These are phyloP conservation scores for Candidula unifasciata DNA, from an alignment of 2,888 invertebrate genomes.

Conservation along the genomic window DNA sequence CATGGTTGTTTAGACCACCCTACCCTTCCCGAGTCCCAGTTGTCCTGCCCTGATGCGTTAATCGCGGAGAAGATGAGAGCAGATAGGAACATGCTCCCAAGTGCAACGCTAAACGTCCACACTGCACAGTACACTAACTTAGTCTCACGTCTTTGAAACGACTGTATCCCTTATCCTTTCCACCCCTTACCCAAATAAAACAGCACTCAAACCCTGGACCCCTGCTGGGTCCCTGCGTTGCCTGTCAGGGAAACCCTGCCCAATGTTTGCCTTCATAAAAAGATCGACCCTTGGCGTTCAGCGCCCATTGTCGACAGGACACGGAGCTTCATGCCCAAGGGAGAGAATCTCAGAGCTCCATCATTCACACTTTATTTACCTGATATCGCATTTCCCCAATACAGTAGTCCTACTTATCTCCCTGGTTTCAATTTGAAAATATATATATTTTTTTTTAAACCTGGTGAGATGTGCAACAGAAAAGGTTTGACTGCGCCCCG, in stretches of 20 bases:
- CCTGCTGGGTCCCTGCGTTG: too few relatives aligned
- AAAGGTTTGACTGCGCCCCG: neutral
- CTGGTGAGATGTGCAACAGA: neutral
- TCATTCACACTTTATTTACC: constrained; percentile 35
- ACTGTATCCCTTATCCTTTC: too few relatives aligned
- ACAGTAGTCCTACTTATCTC: neutral
- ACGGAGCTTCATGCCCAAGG: neutral
- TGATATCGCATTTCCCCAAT: neutral
- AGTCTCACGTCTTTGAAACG: too few relatives aligned
- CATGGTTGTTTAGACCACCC: too few relatives aligned
- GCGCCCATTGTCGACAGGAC: neutral
- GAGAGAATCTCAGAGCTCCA: neutral
- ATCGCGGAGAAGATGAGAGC: too few relatives aligned
- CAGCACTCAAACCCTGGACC: too few relatives aligned
- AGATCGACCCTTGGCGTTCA: neutral
- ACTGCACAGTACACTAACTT: too few relatives aligned
- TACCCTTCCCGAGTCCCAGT: too few relatives aligned
- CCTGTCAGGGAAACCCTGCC: neutral
- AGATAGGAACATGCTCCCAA: too few relatives aligned
- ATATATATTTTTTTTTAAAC: neutral
- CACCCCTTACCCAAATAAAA: too few relatives aligned
- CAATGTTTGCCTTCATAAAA: neutral
- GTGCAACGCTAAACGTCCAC: too few relatives aligned
- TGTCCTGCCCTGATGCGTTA: too few relatives aligned
- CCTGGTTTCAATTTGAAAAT: neutral